Conservation (phyloP, 2,888 invertebrate species). For the Watsonalla binaria region DNA sequence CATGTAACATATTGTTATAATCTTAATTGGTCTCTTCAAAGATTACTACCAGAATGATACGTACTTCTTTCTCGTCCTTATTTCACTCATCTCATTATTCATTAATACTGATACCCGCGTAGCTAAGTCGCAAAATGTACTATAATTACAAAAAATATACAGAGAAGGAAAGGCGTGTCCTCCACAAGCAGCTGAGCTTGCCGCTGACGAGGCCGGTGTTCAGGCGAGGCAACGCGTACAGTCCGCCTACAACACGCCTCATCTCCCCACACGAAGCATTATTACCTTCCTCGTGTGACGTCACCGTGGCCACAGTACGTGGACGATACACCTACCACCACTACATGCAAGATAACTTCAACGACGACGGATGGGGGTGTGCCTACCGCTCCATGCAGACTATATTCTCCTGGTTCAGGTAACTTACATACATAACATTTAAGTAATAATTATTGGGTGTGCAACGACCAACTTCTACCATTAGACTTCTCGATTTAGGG, state of each 20-base stretch:
- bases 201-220: conserved; percentile 85
- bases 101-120: too few relatives aligned
- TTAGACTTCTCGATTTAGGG: too few relatives aligned
- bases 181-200: conserved; percentile 86
- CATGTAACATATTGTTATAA: too few relatives aligned
- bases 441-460: not conserved
- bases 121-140: not conserved
- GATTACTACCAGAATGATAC: too few relatives aligned
- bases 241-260: conserved; percentile 63
- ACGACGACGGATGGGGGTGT: conserved; percentile 99
- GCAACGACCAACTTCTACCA: too few relatives aligned
- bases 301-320: conserved; percentile 77
- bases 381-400: conserved; percentile 99
- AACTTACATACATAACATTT: conserved; percentile 20
- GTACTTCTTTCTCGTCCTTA: too few relatives aligned
- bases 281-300: conserved; percentile 46
- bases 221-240: conserved; percentile 83
- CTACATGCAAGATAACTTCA: conserved; percentile 95
- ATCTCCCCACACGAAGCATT: conserved; percentile 87
- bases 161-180: conserved; percentile 81
- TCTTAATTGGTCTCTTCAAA: too few relatives aligned
- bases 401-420: conserved; percentile 95
- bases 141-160: conserved; percentile 14
- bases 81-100: too few relatives aligned
- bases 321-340: conserved; percentile 97